Conservation (phyloP, 1,140 invertebrate species). For the Diprion similis region DNA sequence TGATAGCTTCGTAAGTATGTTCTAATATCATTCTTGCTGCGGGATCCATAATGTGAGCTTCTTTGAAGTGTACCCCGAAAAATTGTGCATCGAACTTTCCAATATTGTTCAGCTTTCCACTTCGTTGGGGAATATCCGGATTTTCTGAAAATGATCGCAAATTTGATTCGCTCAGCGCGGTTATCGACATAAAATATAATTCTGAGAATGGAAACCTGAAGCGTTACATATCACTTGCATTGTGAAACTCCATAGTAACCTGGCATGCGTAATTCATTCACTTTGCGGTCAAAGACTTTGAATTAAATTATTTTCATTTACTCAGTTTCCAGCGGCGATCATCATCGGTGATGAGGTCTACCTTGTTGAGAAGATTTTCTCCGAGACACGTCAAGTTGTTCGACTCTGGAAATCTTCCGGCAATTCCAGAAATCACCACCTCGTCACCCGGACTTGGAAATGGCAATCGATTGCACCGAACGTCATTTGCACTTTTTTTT, state of each 20-base stretch:
- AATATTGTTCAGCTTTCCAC: not conserved
- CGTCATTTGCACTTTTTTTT: too few species aligned
- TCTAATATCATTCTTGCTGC: too few species aligned
- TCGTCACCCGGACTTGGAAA: slow-evolving; percentile 60
- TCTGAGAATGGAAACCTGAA: too few species aligned
- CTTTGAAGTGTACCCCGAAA: slow-evolving; percentile 58
- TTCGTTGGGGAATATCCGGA: too few species aligned
- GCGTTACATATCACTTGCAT: too few species aligned
- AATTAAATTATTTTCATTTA: slow-evolving; percentile 36
- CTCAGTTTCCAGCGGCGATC: slow-evolving; percentile 52
- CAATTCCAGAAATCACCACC: slow-evolving; percentile 69
- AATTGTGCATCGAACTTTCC: slow-evolving; percentile 54
- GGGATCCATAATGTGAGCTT: slow-evolving; percentile 25
- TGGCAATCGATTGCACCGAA: not conserved
- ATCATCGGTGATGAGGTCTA: slow-evolving; percentile 69
- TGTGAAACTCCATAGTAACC: too few species aligned
- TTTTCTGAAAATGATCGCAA: too few species aligned
- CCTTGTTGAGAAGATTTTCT: slow-evolving; percentile 62
- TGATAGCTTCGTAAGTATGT: too few species aligned
- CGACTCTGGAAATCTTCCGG: slow-evolving; percentile 68
- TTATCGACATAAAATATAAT: too few species aligned
- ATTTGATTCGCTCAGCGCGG: too few species aligned
- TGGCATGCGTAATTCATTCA: too few species aligned
- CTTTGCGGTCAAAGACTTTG: too few species aligned
- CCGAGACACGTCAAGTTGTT: slow-evolving; percentile 67